Evolutionary conservation across 2,113 vertebrate genomes (phyloP).

Genomic region (Brachirus orientalis): DNA sequence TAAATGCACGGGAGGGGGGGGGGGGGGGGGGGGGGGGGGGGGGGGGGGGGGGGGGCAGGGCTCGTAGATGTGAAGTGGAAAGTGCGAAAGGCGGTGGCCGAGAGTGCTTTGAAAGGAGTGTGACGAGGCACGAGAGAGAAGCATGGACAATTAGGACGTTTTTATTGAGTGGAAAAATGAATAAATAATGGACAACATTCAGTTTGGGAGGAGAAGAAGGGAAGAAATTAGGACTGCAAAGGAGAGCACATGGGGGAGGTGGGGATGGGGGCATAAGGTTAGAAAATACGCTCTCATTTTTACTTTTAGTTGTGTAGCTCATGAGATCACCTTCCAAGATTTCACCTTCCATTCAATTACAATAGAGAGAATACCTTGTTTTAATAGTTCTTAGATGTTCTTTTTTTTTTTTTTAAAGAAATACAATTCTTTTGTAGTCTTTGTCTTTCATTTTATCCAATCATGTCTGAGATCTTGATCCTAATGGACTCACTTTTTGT

Average conservation of each 20-base stretch:
- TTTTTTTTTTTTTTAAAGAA: no score
- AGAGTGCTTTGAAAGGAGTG: slow-evolving; percentile 39
- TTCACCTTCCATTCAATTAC: background rate
- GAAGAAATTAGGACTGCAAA: slow-evolving; percentile 29
- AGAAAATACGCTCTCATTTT: no score
- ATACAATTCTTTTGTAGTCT: background rate
- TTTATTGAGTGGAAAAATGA: slow-evolving; percentile 64
- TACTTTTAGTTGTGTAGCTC: no score
- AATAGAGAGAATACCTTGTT: background rate
- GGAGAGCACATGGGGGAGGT: background rate
- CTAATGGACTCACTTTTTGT: no score
- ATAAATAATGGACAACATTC: slow-evolving; percentile 71
- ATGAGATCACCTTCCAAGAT: background rate
- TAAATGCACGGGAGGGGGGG: slow-evolving; percentile 21
- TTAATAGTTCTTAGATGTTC: background rate
- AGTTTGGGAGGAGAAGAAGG: slow-evolving; percentile 31
- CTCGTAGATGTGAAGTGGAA: slow-evolving; percentile 62
- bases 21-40: background rate
- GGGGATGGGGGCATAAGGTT: no score
- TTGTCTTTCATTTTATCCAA: background rate
- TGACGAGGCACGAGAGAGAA: slow-evolving; percentile 35
- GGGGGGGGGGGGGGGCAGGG: no score
- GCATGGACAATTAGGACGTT: slow-evolving; percentile 68
- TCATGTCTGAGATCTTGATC: background rate
- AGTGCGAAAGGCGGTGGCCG: slow-evolving; percentile 52